These are phyloP conservation scores for Venustoraphidia nigricollis DNA, from an alignment of 2,888 invertebrate genomes.

Conservation along the genomic window DNA sequence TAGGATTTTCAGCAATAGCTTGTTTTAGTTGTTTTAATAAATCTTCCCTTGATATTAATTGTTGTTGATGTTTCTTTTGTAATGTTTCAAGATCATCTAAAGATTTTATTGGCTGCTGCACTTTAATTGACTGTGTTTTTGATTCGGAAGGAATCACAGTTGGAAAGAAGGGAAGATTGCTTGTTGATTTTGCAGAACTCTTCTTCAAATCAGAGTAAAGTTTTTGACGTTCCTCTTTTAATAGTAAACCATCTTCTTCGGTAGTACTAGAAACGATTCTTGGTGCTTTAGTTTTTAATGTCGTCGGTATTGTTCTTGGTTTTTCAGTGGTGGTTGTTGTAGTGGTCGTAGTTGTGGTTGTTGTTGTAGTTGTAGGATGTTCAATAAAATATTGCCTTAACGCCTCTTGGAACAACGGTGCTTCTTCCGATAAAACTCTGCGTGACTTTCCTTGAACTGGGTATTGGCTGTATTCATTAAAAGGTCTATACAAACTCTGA, in stretches of 20 bases:
- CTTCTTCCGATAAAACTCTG: constrained; percentile 45
- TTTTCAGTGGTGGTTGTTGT: constrained; percentile 26
- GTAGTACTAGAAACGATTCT: constrained; percentile 17
- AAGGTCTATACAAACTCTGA: constrained; percentile 21
- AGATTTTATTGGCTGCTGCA: constrained; percentile 18
- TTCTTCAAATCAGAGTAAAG: constrained; percentile 16
- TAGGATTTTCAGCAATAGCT: constrained; percentile 51
- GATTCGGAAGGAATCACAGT: constrained; percentile 32
- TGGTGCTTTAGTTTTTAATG: constrained; percentile 23
- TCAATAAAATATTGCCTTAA: constrained; percentile 49
- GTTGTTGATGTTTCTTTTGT: constrained; percentile 27
- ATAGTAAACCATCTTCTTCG: constrained; percentile 22
- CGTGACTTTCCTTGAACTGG: constrained; percentile 23
- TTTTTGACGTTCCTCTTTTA: constrained; percentile 37
- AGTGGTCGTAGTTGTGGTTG: constrained; percentile 49
- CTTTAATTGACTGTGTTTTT: constrained; percentile 6
- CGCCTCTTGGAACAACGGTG: constrained; percentile 46
- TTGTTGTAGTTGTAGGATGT: constrained; percentile 52
- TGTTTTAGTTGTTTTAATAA: constrained; percentile 58
- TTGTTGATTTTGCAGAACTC: not conserved
- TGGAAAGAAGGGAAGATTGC: constrained; percentile 19
- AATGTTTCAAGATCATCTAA: constrained; percentile 23
- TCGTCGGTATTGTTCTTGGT: constrained; percentile 18
- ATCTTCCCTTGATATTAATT: constrained; percentile 51
- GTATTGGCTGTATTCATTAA: too few relatives aligned